These are phyloP conservation scores for Sardinella longiceps DNA, from an alignment of 2,797 vertebrate species.

Conservation along the genomic window DNA sequence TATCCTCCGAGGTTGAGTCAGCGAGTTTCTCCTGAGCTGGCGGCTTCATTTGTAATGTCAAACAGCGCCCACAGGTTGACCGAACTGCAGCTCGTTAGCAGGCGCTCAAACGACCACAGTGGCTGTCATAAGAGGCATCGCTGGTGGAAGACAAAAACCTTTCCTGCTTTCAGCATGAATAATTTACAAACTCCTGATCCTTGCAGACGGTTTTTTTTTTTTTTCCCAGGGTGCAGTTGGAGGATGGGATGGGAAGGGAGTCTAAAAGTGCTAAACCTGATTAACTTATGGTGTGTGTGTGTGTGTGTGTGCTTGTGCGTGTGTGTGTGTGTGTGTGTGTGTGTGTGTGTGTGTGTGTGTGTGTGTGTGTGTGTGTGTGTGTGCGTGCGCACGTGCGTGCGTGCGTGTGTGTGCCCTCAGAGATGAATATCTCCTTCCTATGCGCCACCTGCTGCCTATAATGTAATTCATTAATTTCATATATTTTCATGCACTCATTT, in stretches of 20 bases:
- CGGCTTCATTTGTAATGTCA: constrained; percentile 25
- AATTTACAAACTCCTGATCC: constrained; percentile 33
- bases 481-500: too few relatives aligned
- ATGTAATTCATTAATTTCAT: background rate
- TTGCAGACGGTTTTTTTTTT: background rate
- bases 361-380: too few relatives aligned
- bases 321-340: too few relatives aligned
- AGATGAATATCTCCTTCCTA: too few relatives aligned
- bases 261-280: background rate
- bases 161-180: constrained; percentile 28
- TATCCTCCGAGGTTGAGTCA: constrained; percentile 34
- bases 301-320: too few relatives aligned
- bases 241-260: background rate
- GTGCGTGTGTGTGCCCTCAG: too few relatives aligned
- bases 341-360: too few relatives aligned
- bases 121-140: background rate
- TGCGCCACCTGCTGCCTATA: background rate
- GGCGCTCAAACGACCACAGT: background rate
- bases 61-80: background rate
- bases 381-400: too few relatives aligned
- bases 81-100: constrained; percentile 25
- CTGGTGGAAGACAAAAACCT: constrained; percentile 1
- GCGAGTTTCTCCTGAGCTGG: constrained; percentile 19
- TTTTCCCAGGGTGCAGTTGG: background rate
- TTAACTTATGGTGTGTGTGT: background rate